These are phyloP conservation scores for Genyomyrus donnyi DNA, from an alignment of 2,113 vertebrate species.

Conservation along the genomic window DNA sequence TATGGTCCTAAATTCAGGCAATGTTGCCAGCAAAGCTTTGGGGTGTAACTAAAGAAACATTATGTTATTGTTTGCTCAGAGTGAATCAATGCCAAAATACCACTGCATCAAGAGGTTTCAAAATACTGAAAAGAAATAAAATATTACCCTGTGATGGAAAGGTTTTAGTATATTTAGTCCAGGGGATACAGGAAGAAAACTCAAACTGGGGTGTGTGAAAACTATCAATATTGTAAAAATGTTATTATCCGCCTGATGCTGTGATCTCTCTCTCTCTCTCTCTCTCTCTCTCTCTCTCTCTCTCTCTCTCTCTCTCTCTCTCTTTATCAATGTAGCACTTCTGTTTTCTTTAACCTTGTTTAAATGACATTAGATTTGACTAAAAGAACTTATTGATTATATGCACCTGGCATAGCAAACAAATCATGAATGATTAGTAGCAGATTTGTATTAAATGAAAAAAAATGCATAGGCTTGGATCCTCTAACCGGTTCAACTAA, in stretches of 20 bases:
- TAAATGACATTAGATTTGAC: background rate
- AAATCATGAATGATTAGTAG: constrained; percentile 2
- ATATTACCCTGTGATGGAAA: background rate
- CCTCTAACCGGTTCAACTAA: constrained; percentile 24
- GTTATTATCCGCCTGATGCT: background rate
- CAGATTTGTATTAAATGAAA: constrained; percentile 8
- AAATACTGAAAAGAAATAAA: background rate
- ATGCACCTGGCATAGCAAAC: background rate
- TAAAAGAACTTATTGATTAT: background rate
- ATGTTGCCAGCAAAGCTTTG: background rate
- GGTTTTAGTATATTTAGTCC: background rate
- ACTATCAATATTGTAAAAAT: background rate
- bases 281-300: no score
- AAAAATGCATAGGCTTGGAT: background rate
- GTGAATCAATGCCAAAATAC: background rate
- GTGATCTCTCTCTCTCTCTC: background rate
- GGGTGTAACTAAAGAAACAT: background rate
- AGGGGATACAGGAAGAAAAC: background rate
- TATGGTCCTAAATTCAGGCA: background rate
- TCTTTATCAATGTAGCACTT: background rate
- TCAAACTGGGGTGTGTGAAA: background rate
- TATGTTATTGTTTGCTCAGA: background rate
- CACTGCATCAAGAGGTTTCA: background rate
- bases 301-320: background rate
- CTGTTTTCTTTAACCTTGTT: background rate